Conservation (phyloP, 2,888 invertebrate genomes). For the Dryadula phaetusa region DNA sequence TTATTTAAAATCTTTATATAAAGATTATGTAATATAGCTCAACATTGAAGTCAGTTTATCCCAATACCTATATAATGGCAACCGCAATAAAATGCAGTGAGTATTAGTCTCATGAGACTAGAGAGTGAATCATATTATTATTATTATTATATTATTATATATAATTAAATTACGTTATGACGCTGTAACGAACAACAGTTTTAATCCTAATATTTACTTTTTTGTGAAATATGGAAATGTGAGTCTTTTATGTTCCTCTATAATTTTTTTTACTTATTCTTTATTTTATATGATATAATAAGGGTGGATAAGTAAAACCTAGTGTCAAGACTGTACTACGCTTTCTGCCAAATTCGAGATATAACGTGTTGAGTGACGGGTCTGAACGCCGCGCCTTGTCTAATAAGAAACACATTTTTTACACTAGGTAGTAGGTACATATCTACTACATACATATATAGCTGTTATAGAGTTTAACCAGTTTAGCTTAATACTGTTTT, state of each 20-base stretch:
- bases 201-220: no score
- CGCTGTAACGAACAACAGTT: no score
- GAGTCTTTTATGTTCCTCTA: no score
- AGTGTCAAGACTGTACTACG: no score
- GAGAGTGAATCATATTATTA: conserved; percentile 20
- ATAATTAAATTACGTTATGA: not conserved
- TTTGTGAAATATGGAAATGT: no score
- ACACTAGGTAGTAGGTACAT: not conserved
- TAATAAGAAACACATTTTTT: no score
- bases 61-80: not conserved
- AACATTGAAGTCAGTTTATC: conserved; percentile 1
- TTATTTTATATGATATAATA: no score
- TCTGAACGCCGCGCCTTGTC: no score
- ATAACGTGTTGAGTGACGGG: no score
- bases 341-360: no score
- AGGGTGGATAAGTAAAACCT: no score
- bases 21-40: not conserved
- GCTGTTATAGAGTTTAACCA: not conserved
- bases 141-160: conserved; percentile 3
- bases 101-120: conserved; percentile 26
- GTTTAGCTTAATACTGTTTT: not conserved
- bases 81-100: not conserved
- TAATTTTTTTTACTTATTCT: no score
- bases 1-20: not conserved
- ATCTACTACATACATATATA: not conserved